These are phyloP conservation scores for Rhincodon typus DNA, from an alignment of 2,797 vertebrate species.

Conservation along the genomic window DNA sequence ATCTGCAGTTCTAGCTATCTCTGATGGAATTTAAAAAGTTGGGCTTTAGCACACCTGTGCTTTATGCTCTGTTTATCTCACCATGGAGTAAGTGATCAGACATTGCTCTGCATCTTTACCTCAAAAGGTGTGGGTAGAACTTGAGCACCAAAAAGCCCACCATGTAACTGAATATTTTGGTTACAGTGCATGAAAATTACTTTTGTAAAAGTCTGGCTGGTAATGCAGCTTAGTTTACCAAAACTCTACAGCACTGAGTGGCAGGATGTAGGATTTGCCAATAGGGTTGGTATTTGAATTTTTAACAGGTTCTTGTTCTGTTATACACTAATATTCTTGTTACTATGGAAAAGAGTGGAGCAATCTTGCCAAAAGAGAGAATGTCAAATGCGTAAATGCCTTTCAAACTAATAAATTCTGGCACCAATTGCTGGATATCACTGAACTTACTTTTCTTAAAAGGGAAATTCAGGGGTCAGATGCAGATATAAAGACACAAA, in stretches of 20 bases:
- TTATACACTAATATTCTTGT: background rate
- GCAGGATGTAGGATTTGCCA: conserved; percentile 9
- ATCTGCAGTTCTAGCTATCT: too few species aligned
- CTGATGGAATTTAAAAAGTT: background rate
- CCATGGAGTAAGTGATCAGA: background rate
- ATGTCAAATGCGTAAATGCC: background rate
- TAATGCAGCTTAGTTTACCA: background rate
- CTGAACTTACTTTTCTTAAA: background rate
- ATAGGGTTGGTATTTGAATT: background rate
- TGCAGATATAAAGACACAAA: background rate
- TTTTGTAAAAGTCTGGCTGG: background rate
- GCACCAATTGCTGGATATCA: background rate
- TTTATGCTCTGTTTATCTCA: background rate
- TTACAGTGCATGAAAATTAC: background rate
- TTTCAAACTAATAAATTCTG: background rate
- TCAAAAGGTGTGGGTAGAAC: background rate
- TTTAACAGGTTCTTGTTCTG: background rate
- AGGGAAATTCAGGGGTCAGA: background rate
- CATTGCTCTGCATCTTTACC: background rate
- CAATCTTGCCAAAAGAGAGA: background rate
- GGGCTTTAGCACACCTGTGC: background rate
- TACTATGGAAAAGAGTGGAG: background rate
- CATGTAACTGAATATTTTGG: background rate
- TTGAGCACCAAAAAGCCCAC: background rate
- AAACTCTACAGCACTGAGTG: background rate